phyloP scores from a whole-genome alignment of 2,797 vertebrate species.

The Sciurus vulgaris region DNA sequence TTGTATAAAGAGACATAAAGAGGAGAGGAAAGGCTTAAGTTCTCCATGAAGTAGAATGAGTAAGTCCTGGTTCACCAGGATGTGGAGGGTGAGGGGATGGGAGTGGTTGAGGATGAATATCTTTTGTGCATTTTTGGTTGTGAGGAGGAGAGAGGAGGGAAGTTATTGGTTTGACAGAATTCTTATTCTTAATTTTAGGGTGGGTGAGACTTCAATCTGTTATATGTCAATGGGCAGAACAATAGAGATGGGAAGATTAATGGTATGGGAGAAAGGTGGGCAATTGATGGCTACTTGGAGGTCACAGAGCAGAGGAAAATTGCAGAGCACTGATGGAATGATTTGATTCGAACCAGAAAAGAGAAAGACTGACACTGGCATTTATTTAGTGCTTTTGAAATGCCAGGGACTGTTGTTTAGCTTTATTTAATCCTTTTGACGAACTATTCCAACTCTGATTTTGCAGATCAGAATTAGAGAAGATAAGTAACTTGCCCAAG shows the following conservation, averaged over 20 bases:
- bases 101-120: background rate
- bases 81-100: background rate
- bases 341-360: conserved; percentile 59
- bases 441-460: conserved; percentile 18
- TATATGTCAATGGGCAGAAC: background rate
- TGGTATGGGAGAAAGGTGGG: background rate
- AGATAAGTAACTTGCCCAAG: background rate
- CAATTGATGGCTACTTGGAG: background rate
- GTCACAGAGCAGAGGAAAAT: background rate
- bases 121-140: background rate
- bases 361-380: conserved; percentile 11
- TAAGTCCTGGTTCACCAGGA: background rate
- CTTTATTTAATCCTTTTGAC: conserved; percentile 44
- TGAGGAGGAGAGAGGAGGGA: background rate
- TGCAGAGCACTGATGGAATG: background rate
- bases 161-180: background rate
- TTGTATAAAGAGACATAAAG: background rate
- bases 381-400: conserved; percentile 46
- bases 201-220: background rate
- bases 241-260: background rate
- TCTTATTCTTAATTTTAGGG: conserved; percentile 28
- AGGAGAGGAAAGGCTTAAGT: background rate
- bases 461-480: conserved; percentile 24
- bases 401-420: background rate
- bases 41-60: background rate